These are phyloP conservation scores for Hedya salicella DNA, from an alignment of 2,888 invertebrate genomes.

Conservation along the genomic window DNA sequence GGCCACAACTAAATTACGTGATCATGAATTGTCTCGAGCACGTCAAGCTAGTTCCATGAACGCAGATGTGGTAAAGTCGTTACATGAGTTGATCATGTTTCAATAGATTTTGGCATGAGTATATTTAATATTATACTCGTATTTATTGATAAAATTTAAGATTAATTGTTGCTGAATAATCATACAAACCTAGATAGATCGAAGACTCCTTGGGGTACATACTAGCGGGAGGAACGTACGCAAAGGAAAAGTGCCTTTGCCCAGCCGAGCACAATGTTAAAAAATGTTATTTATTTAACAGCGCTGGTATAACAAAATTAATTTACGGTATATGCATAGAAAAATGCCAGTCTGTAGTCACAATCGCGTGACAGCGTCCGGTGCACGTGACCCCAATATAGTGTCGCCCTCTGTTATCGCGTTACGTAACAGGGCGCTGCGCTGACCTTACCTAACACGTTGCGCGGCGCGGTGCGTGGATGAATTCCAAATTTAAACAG, in stretches of 20 bases:
- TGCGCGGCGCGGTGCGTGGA: conserved; percentile 26
- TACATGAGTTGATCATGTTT: conserved; percentile 11
- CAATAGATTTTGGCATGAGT: conserved; percentile 7
- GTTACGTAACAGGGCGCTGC: conserved; percentile 33
- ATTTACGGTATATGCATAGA: conserved; percentile 18
- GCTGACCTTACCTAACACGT: conserved; percentile 37
- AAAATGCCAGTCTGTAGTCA: conserved; percentile 11
- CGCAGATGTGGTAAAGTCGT: conserved; percentile 1
- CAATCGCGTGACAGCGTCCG: conserved; percentile 26
- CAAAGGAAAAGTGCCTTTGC: no score
- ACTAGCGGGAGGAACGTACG: no score
- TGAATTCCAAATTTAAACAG: conserved; percentile 37
- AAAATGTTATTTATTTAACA: no score
- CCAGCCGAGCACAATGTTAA: no score
- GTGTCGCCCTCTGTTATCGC: conserved; percentile 39
- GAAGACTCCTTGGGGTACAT: no score
- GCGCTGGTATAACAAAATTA: not conserved
- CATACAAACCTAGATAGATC: no score
- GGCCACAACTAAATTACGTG: not conserved
- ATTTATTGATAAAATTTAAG: no score
- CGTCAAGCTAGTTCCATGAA: not conserved
- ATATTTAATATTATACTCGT: conserved; percentile 12
- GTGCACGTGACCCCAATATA: conserved; percentile 31
- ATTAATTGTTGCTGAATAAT: conserved; percentile 1
- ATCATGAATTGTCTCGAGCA: not conserved